phyloP scores from a whole-genome alignment of 2,797 vertebrate genomes.

The Etheostoma nigrum region DNA sequence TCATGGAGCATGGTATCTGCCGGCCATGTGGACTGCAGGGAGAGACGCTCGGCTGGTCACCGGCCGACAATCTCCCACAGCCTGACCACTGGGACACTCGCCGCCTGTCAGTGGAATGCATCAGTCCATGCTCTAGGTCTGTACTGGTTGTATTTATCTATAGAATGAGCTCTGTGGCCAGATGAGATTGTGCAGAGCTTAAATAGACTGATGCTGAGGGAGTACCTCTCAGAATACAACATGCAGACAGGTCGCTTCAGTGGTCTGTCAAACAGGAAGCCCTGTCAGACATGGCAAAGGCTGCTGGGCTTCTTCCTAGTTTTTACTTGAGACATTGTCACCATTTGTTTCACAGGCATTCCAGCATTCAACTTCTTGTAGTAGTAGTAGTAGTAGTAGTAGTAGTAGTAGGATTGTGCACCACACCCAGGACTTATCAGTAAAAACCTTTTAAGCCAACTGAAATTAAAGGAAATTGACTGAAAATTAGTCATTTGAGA shows the following conservation, averaged over 20 bases:
- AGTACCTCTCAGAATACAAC: not conserved
- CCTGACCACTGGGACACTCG: conserved; percentile 43
- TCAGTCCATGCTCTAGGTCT: conserved; percentile 17
- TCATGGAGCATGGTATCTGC: conserved; percentile 61
- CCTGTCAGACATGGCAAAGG: not conserved
- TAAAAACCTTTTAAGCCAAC: not conserved
- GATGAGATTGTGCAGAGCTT: conserved; percentile 6
- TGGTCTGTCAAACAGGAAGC: conserved; percentile 11
- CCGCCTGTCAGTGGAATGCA: conserved; percentile 37
- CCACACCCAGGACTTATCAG: not conserved
- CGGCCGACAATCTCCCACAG: conserved; percentile 32
- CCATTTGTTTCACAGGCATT: not conserved
- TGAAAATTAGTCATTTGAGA: not conserved
- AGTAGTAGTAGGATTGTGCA: not conserved
- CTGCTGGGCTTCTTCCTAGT: not conserved
- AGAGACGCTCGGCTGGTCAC: conserved; percentile 56
- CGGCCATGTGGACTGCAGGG: conserved; percentile 36
- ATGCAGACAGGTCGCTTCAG: not conserved
- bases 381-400: no score
- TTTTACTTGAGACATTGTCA: not conserved
- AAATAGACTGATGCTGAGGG: not conserved
- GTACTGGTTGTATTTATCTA: conserved; percentile 32
- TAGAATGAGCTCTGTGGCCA: conserved; percentile 18
- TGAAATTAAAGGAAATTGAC: not conserved
- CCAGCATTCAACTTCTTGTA: not conserved